Percentiles rank a stretch among this genome's conserved stretches.
These are phyloP conservation scores for Hippopotamus amphibius DNA, from an alignment of 2,113 vertebrate genomes.

Conservation along the genomic window DNA sequence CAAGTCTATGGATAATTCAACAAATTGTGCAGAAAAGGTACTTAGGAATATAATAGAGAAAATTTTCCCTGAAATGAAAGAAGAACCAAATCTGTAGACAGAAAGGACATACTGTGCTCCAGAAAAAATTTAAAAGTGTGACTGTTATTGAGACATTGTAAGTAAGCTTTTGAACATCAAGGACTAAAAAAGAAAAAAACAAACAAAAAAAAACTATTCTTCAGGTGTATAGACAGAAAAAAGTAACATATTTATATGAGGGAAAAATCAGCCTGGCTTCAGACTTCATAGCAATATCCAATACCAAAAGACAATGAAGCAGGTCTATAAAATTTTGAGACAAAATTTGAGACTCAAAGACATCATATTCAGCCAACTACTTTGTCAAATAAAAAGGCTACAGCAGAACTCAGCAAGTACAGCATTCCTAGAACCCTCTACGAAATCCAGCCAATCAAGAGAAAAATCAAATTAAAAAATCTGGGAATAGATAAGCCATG, in stretches of 20 bases:
- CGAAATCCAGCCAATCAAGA: background rate
- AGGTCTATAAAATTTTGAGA: constrained; percentile 30
- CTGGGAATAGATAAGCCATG: background rate
- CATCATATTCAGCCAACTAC: background rate
- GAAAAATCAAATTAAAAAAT: constrained; percentile 58
- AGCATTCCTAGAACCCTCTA: constrained; percentile 30
- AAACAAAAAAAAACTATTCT: constrained; percentile 5
- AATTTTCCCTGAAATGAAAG: constrained; percentile 44
- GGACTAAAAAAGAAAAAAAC: background rate
- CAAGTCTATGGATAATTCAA: background rate
- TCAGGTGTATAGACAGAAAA: background rate
- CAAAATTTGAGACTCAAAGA: constrained; percentile 23
- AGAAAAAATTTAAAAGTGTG: constrained; percentile 19
- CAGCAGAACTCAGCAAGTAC: background rate
- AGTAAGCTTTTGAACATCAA: constrained; percentile 41
- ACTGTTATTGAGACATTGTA: background rate
- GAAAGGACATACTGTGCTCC: constrained; percentile 8
- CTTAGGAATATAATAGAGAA: constrained; percentile 24
- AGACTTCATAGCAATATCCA: constrained; percentile 2
- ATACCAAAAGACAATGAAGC: constrained; percentile 31
- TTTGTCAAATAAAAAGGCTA: constrained; percentile 60
- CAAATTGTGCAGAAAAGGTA: constrained; percentile 29
- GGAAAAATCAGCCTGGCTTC: constrained; percentile 38
- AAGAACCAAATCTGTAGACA: background rate
- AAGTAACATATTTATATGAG: constrained; percentile 7